Conservation (phyloP, 2,888 invertebrate genomes). For the Leptogaster cylindrica region DNA sequence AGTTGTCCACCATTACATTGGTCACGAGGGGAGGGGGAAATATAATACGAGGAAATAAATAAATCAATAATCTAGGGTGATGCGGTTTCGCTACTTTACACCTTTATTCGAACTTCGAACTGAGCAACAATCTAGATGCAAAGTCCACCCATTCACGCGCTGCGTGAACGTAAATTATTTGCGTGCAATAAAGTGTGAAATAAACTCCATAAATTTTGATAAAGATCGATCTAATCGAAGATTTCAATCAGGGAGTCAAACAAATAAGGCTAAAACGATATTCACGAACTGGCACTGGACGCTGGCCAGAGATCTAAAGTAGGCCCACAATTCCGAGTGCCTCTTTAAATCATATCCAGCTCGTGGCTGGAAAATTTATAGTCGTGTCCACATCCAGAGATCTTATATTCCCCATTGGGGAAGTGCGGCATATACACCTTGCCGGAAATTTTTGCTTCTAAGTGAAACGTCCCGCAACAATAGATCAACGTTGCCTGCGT, state of each 20-base stretch:
- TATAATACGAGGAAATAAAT: too few species aligned
- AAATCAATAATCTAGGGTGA: slow-evolving; percentile 14
- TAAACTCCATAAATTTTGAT: slow-evolving; percentile 36
- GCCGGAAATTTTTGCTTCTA: slow-evolving; percentile 25
- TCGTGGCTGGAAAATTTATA: slow-evolving; percentile 26
- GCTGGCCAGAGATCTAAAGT: not conserved
- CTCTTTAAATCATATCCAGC: slow-evolving; percentile 33
- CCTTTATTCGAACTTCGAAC: slow-evolving; percentile 5
- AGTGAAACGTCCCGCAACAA: slow-evolving; percentile 33
- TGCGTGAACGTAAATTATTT: slow-evolving; percentile 10
- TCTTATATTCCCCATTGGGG: not conserved
- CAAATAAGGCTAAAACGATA: too few species aligned
- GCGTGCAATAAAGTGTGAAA: slow-evolving; percentile 39
- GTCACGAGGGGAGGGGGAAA: too few species aligned
- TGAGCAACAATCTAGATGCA: slow-evolving; percentile 13
- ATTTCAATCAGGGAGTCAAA: slow-evolving; percentile 38
- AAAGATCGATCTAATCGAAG: slow-evolving; percentile 37
- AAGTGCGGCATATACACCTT: slow-evolving; percentile 8
- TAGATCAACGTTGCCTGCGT: slow-evolving; percentile 29
- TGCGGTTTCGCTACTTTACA: not conserved
- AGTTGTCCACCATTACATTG: too few species aligned
- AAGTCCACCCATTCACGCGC: not conserved
- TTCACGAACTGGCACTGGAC: slow-evolving; percentile 12
- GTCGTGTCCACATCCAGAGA: too few species aligned
- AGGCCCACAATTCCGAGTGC: not conserved